These are phyloP conservation scores for Ammodytes marinus DNA, from an alignment of 2,113 vertebrate species.

Conservation along the genomic window DNA sequence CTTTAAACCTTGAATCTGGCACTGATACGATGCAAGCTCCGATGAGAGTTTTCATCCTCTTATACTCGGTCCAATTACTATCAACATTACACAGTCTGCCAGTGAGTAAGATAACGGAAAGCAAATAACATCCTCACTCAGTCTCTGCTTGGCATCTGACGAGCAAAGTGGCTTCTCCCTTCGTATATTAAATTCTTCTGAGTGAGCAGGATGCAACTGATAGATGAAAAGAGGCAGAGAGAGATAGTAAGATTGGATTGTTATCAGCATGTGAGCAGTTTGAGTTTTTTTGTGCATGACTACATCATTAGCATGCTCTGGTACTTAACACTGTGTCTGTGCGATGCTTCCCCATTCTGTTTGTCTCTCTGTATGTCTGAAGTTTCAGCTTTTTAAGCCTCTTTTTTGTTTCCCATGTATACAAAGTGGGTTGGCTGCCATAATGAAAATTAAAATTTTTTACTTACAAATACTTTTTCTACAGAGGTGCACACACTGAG, in stretches of 20 bases:
- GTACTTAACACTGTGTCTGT: constrained; percentile 15
- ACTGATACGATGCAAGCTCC: constrained; percentile 43
- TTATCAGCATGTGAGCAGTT: constrained; percentile 60
- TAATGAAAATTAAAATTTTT: constrained; percentile 1
- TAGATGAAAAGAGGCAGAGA: constrained; percentile 26
- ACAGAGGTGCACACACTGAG: neutral
- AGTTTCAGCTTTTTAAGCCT: constrained; percentile 24
- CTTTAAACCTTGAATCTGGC: constrained; percentile 70
- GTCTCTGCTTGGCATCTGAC: constrained; percentile 57
- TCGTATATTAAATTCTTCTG: constrained; percentile 55
- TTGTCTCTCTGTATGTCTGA: neutral
- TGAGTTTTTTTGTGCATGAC: constrained; percentile 27
- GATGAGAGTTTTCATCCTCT: constrained; percentile 73
- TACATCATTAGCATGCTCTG: constrained; percentile 34
- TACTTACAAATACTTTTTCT: neutral
- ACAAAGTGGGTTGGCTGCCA: neutral
- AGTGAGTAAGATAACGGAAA: constrained; percentile 67
- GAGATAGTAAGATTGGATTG: constrained; percentile 33
- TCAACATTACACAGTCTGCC: constrained; percentile 69
- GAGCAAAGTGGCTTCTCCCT: constrained; percentile 47
- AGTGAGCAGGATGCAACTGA: constrained; percentile 24
- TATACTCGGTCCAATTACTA: constrained; percentile 75
- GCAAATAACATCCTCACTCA: constrained; percentile 59
- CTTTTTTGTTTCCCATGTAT: neutral
- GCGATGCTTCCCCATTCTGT: constrained; percentile 11